phyloP scores from a whole-genome alignment of 2,797 vertebrate species.

The Lemur catta region DNA sequence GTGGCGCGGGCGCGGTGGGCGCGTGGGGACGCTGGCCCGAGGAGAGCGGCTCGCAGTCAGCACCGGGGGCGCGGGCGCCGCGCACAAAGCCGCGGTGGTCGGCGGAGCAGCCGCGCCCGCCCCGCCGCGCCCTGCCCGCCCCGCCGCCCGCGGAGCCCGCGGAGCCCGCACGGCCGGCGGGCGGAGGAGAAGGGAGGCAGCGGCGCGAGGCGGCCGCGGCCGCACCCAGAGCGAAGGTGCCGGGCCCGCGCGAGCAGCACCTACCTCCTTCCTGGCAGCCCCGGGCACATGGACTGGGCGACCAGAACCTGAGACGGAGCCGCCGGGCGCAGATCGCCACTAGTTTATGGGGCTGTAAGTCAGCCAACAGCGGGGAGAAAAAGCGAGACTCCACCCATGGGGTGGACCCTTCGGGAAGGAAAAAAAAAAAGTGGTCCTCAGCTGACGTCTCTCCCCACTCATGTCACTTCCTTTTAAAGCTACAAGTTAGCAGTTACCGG shows the following conservation, averaged over 20 bases:
- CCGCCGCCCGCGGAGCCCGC: neutral
- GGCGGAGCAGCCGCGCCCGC: neutral
- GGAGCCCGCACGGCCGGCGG: too few species aligned
- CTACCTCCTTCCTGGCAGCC: slow-evolving; percentile 79
- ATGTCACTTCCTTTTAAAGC: slow-evolving; percentile 85
- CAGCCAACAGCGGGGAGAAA: slow-evolving; percentile 72
- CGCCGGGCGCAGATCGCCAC: slow-evolving; percentile 63
- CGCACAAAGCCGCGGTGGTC: neutral
- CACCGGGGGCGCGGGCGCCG: neutral
- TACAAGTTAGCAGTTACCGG: neutral
- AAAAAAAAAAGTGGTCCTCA: slow-evolving; percentile 72
- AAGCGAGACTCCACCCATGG: slow-evolving; percentile 84
- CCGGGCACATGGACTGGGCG: neutral
- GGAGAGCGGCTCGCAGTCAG: neutral
- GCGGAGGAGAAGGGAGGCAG: neutral
- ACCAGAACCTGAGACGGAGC: neutral
- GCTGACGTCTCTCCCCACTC: slow-evolving; percentile 74
- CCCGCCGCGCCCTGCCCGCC: neutral
- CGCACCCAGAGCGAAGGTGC: slow-evolving; percentile 49
- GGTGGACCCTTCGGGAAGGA: slow-evolving; percentile 74
- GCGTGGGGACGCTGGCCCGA: neutral
- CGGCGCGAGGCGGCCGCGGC: neutral
- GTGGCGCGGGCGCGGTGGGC: neutral
- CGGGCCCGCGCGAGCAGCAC: slow-evolving; percentile 37
- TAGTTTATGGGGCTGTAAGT: slow-evolving; percentile 72